Percentiles rank a stretch among this genome's conserved stretches.
phyloP scores from a whole-genome alignment of 2,113 vertebrate genomes.

The Agapornis roseicollis region DNA sequence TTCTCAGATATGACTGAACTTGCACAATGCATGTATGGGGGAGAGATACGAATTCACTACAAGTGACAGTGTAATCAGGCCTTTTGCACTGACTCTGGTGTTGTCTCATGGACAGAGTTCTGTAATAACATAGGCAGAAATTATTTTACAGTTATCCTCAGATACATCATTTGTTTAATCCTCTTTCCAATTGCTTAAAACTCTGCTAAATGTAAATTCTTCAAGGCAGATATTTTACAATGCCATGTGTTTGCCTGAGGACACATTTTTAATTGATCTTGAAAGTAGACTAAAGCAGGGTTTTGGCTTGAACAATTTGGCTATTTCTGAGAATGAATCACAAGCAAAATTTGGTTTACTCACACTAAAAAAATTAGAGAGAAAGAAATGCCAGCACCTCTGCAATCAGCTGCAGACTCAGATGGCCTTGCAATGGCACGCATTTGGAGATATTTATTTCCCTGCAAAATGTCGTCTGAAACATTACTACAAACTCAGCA shows the following conservation, averaged over 20 bases:
- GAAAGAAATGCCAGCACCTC: background rate
- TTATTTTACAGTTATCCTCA: background rate
- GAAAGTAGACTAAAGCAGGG: constrained; percentile 16
- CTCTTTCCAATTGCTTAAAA: background rate
- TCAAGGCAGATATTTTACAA: background rate
- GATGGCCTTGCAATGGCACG: background rate
- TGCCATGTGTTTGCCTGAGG: background rate
- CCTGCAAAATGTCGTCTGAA: background rate
- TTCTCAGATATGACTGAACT: background rate
- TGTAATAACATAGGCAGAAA: background rate
- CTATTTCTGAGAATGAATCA: constrained; percentile 30
- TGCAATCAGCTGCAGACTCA: background rate
- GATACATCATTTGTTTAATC: background rate
- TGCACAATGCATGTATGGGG: background rate
- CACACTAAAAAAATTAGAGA: background rate
- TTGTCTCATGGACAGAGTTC: background rate
- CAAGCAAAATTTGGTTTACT: constrained; percentile 43
- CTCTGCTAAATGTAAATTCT: background rate
- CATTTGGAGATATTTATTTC: background rate
- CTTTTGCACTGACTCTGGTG: background rate
- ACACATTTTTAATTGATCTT: constrained; percentile 55
- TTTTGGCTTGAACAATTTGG: constrained; percentile 34
- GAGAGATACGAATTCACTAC: background rate
- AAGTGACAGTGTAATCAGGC: background rate
- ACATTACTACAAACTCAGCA: background rate